These are phyloP conservation scores for Malurus cyaneus DNA, from an alignment of 2,113 vertebrate genomes.

Conservation along the genomic window DNA sequence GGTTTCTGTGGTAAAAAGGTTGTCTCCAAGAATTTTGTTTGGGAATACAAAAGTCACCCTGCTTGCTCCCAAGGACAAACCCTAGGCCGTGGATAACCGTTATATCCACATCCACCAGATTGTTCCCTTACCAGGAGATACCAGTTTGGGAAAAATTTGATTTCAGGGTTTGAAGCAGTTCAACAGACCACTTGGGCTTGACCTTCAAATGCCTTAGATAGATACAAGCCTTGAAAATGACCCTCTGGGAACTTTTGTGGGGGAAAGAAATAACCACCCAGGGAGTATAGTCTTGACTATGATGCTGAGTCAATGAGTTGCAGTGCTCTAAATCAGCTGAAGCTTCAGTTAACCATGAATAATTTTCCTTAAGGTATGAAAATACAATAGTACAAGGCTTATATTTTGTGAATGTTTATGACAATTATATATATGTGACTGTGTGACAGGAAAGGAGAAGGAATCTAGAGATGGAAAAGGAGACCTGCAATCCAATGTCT, in stretches of 20 bases:
- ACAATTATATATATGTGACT: not conserved
- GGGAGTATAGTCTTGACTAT: not conserved
- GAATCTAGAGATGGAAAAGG: not conserved
- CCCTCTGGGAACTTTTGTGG: not conserved
- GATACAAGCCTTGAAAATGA: not conserved
- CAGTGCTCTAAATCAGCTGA: not conserved
- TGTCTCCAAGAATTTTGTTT: not conserved
- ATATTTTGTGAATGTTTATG: not conserved
- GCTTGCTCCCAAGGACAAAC: not conserved
- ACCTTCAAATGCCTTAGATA: slow-evolving; percentile 25
- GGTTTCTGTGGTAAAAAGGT: not conserved
- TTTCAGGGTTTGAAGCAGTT: not conserved
- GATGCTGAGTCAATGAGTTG: not conserved
- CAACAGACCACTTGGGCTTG: not conserved
- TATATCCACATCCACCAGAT: not conserved
- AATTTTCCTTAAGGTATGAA: not conserved
- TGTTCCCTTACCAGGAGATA: not conserved
- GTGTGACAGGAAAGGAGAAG: not conserved
- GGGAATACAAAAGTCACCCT: not conserved
- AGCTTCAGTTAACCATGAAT: not conserved
- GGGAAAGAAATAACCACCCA: not conserved
- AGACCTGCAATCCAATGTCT: not conserved
- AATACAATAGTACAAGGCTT: not conserved
- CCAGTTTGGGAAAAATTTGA: not conserved
- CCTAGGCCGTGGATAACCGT: not conserved